phyloP scores from a whole-genome alignment of 2,888 invertebrate genomes.

The Hypomecis atomaria region DNA sequence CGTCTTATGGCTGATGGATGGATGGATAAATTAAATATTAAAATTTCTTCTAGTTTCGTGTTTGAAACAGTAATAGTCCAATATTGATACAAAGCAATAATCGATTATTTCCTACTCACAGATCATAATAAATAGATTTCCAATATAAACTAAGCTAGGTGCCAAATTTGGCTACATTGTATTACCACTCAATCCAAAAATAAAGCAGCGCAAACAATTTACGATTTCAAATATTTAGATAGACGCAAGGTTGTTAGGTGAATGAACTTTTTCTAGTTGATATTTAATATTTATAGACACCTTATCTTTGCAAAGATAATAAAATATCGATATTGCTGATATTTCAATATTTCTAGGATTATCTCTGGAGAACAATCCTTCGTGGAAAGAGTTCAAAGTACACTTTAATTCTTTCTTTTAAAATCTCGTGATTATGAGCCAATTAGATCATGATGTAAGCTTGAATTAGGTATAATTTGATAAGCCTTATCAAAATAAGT shows the following conservation, averaged over 20 bases:
- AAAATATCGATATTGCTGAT: neutral
- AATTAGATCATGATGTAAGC: no score
- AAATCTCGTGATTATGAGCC: no score
- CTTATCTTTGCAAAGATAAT: neutral
- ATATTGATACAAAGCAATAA: no score
- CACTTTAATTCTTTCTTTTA: neutral
- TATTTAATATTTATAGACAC: slow-evolving; percentile 6
- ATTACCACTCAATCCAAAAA: slow-evolving; percentile 50
- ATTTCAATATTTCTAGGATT: neutral
- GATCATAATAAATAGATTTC: slow-evolving; percentile 13
- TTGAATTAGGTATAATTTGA: no score
- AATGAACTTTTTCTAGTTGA: slow-evolving; percentile 50
- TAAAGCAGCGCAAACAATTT: slow-evolving; percentile 48
- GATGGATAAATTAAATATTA: no score
- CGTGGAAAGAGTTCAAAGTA: neutral
- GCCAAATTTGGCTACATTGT: slow-evolving; percentile 45
- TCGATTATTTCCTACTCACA: neutral
- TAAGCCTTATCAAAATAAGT: no score
- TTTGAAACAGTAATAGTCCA: no score
- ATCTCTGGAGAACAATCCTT: neutral
- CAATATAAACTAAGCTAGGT: slow-evolving; percentile 2
- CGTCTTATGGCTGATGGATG: no score
- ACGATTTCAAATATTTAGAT: slow-evolving; percentile 51
- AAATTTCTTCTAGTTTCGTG: no score
- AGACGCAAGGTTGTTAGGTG: slow-evolving; percentile 59